phyloP scores from a whole-genome alignment of 2,113 vertebrate genomes.

The Syngnathoides biaculeatus region DNA sequence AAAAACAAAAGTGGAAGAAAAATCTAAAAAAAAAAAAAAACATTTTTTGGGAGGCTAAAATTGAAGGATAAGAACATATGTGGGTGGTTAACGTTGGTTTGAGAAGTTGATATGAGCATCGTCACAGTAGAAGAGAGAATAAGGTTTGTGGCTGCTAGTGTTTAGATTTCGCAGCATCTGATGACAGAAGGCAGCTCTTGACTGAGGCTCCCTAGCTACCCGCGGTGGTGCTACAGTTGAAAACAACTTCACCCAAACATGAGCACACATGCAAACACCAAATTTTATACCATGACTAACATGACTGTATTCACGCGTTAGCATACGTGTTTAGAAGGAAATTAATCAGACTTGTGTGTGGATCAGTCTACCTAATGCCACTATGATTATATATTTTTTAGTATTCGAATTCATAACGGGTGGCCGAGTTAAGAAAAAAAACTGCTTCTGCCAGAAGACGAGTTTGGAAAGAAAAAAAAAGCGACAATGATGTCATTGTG shows the following conservation, averaged over 20 bases:
- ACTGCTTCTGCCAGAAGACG: background rate
- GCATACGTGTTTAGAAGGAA: background rate
- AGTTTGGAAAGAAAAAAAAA: background rate
- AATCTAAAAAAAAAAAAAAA: conserved; percentile 19
- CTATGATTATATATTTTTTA: background rate
- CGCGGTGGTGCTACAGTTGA: conserved; percentile 31
- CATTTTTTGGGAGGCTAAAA: conserved; percentile 25
- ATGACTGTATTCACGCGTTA: background rate
- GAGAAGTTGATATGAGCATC: conserved; percentile 38
- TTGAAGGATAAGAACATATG: conserved; percentile 48
- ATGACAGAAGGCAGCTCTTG: conserved; percentile 62
- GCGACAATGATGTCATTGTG: background rate
- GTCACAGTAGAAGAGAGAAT: conserved; percentile 37
- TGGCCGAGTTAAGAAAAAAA: background rate
- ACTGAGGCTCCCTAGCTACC: conserved; percentile 49
- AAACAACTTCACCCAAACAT: background rate
- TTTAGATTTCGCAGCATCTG: conserved; percentile 53
- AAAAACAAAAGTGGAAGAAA: conserved; percentile 25
- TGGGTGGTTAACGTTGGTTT: conserved; percentile 49
- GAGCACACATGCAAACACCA: conserved; percentile 6
- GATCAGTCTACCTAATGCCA: background rate
- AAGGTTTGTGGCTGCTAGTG: conserved; percentile 46
- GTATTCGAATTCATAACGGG: background rate
- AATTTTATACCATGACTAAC: background rate
- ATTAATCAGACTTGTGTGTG: background rate